phyloP scores from a whole-genome alignment of 2,113 vertebrate genomes.

The Pao palembangensis region DNA sequence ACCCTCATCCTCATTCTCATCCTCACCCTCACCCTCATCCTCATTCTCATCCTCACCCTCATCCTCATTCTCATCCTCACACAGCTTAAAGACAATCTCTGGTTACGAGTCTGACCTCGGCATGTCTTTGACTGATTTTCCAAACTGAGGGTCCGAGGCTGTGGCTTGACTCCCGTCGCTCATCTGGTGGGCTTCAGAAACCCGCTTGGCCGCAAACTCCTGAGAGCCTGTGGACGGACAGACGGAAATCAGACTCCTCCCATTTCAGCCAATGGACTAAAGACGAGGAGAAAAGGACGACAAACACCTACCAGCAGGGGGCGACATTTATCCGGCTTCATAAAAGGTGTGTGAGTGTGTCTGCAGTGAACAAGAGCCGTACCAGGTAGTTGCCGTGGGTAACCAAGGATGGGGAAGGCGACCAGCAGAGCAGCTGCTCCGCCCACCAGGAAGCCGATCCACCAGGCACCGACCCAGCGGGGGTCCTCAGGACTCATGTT shows the following conservation, averaged over 20 bases:
- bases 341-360: background rate
- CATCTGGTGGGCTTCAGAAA: conserved; percentile 84
- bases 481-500: conserved; percentile 83
- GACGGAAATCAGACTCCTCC: too few relatives aligned
- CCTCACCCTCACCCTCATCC: too few relatives aligned
- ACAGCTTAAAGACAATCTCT: too few relatives aligned
- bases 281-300: too few relatives aligned
- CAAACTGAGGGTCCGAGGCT: conserved; percentile 80
- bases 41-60: too few relatives aligned
- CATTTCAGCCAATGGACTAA: too few relatives aligned
- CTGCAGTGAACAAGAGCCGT: background rate
- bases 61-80: too few relatives aligned
- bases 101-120: conserved; percentile 73
- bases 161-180: conserved; percentile 77
- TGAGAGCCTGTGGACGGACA: conserved; percentile 79
- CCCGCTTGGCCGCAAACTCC: conserved; percentile 79
- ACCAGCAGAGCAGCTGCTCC: conserved; percentile 81
- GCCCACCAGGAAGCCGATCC: conserved; percentile 88
- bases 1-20: too few relatives aligned
- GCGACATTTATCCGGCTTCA: too few relatives aligned
- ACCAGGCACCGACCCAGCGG: conserved; percentile 94
- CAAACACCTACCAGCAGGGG: background rate
- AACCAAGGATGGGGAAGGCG: conserved; percentile 88
- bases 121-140: conserved; percentile 87
- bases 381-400: conserved; percentile 91